Percentiles rank a stretch among this genome's conserved stretches.
phyloP scores from a whole-genome alignment of 2,888 invertebrate species.

The Drosophila longiperda region DNA sequence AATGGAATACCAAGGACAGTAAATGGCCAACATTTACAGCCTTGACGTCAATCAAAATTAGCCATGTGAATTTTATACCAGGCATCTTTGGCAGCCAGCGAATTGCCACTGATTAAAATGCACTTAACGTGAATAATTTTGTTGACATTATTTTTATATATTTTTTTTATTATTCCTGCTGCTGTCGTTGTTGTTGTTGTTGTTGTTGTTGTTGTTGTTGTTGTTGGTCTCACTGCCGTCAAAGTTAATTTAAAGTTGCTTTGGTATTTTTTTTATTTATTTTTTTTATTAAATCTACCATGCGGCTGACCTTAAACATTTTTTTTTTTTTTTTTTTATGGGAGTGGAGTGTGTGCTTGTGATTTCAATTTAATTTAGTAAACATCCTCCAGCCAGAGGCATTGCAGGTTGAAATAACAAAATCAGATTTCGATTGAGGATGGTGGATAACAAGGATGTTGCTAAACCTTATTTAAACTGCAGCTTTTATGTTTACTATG shows the following conservation, averaged over 20 bases:
- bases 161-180: background rate
- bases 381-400: conserved; percentile 20
- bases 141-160: conserved; percentile 3
- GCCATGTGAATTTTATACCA: conserved; percentile 17
- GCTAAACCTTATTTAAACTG: conserved; percentile 21
- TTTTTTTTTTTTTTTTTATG: conserved; percentile 1
- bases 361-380: conserved; percentile 34
- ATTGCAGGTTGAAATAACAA: conserved; percentile 1
- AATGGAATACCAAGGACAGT: conserved; percentile 51
- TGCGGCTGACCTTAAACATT: conserved; percentile 45
- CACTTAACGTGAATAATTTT: conserved; percentile 21
- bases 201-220: background rate
- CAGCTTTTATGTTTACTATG: conserved; percentile 7
- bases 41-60: conserved; percentile 23
- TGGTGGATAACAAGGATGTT: background rate
- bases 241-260: conserved; percentile 52
- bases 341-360: conserved; percentile 1
- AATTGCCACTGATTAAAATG: conserved; percentile 23
- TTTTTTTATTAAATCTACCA: conserved; percentile 35
- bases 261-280: conserved; percentile 20
- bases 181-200: background rate
- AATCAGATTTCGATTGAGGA: background rate
- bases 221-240: conserved; percentile 22
- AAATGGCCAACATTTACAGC: conserved; percentile 16
- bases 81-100: background rate